A percentile compares a stretch with the other conserved stretches of the same genome.
Evolutionary conservation across 2,888 invertebrate genomes (phyloP).

Genomic region (Rotaria socialis): DNA sequence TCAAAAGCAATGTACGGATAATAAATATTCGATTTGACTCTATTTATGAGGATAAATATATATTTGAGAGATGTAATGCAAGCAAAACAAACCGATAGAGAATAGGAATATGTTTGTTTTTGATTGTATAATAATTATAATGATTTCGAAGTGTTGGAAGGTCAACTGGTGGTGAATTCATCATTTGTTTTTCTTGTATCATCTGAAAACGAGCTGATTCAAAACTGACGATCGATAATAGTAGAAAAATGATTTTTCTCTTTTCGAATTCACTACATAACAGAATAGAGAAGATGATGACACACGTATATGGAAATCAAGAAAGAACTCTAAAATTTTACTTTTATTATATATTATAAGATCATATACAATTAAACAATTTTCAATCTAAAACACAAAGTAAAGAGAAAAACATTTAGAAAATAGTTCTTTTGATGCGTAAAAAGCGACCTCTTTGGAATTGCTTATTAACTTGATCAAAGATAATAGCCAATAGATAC

Average conservation of each 20-base stretch:
- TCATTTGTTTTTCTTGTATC: background rate
- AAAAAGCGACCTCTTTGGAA: background rate
- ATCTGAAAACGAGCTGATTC: background rate
- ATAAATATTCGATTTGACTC: background rate
- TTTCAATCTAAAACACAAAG: background rate
- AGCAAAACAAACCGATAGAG: background rate
- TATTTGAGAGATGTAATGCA: background rate
- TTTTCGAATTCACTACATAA: background rate
- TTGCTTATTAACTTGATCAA: background rate
- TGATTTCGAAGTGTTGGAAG: conserved; percentile 23
- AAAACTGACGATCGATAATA: background rate
- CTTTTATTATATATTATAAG: background rate
- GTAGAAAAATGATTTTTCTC: no score
- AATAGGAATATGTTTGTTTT: background rate
- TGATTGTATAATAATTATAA: background rate
- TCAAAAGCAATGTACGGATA: conserved; percentile 6
- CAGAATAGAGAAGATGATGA: background rate
- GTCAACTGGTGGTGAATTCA: background rate
- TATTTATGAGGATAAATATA: background rate
- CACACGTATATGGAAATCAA: background rate
- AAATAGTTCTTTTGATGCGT: background rate
- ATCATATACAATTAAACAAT: no score
- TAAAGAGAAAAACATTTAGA: background rate
- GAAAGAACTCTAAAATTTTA: background rate
- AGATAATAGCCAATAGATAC: background rate